These are phyloP conservation scores for Notolepis coatsorum DNA, from an alignment of 2,797 vertebrate species.

Conservation along the genomic window DNA sequence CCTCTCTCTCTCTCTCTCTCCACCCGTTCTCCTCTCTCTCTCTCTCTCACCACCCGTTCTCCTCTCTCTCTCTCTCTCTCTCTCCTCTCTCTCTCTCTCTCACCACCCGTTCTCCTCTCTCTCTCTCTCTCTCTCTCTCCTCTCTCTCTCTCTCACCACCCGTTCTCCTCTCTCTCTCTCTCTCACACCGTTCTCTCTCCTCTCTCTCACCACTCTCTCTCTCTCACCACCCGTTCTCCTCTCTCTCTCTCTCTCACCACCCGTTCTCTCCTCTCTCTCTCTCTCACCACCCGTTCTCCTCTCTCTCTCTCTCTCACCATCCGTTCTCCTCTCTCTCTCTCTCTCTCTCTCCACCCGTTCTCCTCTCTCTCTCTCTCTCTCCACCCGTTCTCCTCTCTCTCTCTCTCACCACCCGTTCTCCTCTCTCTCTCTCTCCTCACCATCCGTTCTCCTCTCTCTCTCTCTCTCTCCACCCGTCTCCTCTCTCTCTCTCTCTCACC, in stretches of 20 bases:
- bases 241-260: too few relatives aligned
- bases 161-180: too few relatives aligned
- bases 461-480: too few relatives aligned
- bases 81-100: background rate
- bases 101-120: background rate
- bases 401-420: slow-evolving; percentile 11
- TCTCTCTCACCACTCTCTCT: too few relatives aligned
- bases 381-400: background rate
- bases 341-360: background rate
- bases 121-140: background rate
- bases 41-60: background rate
- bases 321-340: slow-evolving; percentile 2
- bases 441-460: background rate
- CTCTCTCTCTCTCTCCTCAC: background rate
- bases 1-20: background rate
- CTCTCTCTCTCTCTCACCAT: slow-evolving; percentile 17
- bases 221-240: too few relatives aligned
- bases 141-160: too few relatives aligned
- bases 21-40: too few relatives aligned
- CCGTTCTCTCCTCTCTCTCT: too few relatives aligned
- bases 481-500: too few relatives aligned
- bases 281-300: too few relatives aligned
- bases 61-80: slow-evolving; percentile 13
- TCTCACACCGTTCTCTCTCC: too few relatives aligned
- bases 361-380: background rate